phyloP scores from a whole-genome alignment of 2,797 vertebrate species.

The Hemibagrus guttatus region DNA sequence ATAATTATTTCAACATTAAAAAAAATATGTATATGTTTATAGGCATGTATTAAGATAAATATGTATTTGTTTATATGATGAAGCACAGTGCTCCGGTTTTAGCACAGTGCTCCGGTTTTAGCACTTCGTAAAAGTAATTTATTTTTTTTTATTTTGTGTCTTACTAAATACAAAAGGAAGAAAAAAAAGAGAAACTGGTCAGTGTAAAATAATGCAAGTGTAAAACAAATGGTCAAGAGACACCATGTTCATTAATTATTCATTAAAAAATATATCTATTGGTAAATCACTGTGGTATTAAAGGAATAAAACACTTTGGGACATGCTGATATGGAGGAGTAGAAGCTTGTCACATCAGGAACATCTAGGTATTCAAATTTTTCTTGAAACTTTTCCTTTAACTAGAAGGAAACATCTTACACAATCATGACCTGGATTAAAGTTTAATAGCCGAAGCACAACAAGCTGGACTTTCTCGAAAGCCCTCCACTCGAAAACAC shows the following conservation, averaged over 20 bases:
- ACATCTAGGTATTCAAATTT: background rate
- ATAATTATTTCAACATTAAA: background rate
- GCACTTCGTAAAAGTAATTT: background rate
- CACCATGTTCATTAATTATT: too few species aligned
- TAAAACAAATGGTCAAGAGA: background rate
- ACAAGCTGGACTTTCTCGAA: constrained; percentile 49
- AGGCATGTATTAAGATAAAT: too few species aligned
- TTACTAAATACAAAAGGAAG: background rate
- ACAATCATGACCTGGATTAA: background rate
- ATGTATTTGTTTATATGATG: background rate
- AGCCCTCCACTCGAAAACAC: background rate
- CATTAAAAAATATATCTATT: too few species aligned
- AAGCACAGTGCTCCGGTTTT: too few species aligned
- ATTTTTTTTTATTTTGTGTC: background rate
- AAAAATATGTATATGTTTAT: too few species aligned
- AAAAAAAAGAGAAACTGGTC: too few species aligned
- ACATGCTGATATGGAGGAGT: background rate
- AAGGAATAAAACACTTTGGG: background rate
- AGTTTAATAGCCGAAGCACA: constrained; percentile 29
- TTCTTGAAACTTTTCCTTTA: background rate
- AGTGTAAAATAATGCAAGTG: background rate
- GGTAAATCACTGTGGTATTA: background rate
- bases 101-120: background rate
- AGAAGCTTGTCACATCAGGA: background rate
- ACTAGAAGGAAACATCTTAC: background rate